Base-by-base conservation (phyloP, 2,113 vertebrate species). In the Rhynchopsitta pachyrhyncha region DNA sequence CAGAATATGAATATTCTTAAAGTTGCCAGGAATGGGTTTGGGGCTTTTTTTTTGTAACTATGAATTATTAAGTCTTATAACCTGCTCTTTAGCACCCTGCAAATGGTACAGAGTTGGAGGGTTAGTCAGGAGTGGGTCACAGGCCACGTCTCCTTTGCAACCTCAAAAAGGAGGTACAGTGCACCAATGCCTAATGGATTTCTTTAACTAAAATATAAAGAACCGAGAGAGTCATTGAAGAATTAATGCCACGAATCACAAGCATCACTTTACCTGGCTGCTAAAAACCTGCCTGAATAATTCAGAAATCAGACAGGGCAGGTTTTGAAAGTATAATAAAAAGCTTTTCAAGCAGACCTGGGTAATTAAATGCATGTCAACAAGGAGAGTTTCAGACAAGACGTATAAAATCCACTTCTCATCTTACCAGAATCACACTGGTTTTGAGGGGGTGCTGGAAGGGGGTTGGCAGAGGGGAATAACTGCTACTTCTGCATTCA, bases 381-480 rank as follows among this genome's bases (percentile, higher is more conserved):
- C 67, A 37, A 28, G 53, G 44, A 44, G 14, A 53, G 53, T 8
- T 85, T 44, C 69, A 85, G 83, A 35, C 39, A n/a, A 86, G 31
- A 15, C 1, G 1, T 4, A 28, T 2, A 24, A 59, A 59, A 90
- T 39, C 42, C 28, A 53, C 33, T 20, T 29, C 78, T 76, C 53
- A 39, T 28, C 47, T 57, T 20, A 39, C 37, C 1, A 7, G 62
- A 63, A 86, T 44, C 50, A 60, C 77, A 37, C 57, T 28, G 6
- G 13, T 80, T 83, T 50, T 50, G 47, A 39, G n/a, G 47, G 63
- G 27, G 28, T 41, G 64, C 59, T 44, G 50, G 41, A 80, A 49
- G 1, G n/a, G 18, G 29, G 15, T 0, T 1, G 41, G 47, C 3
- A 0, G 27, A 78, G 7, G 16, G 42, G 15, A 53, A 2, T 10